phyloP scores from a whole-genome alignment of 1,140 invertebrate genomes.

The Drosophila dunni region DNA sequence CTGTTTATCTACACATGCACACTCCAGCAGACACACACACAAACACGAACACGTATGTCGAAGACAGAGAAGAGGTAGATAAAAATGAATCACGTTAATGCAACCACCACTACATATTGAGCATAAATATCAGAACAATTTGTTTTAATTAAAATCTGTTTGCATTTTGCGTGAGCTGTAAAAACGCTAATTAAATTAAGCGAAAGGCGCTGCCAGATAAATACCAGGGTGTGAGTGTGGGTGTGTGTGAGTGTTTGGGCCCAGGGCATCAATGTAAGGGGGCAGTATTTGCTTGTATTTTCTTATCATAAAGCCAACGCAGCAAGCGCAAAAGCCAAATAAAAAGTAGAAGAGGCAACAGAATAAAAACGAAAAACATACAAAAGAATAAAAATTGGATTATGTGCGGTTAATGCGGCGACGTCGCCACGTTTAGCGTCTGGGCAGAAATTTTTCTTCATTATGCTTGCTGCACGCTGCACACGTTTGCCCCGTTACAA shows the following conservation, averaged over 20 bases:
- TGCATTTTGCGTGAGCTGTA: conserved; percentile 70
- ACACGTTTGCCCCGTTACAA: conserved; percentile 65
- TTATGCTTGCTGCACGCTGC: conserved; percentile 63
- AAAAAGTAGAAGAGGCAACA: conserved; percentile 48
- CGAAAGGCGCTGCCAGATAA: conserved; percentile 18
- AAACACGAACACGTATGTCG: neutral
- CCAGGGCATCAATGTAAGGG: conserved; percentile 1
- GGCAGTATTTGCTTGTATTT: conserved; percentile 10
- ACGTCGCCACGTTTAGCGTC: conserved; percentile 36
- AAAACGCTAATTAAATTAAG: conserved; percentile 77
- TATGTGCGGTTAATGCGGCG: conserved; percentile 66
- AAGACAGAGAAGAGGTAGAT: neutral
- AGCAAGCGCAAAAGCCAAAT: conserved; percentile 62
- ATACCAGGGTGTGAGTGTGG: neutral
- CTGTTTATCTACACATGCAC: conserved; percentile 23
- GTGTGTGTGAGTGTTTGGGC: neutral
- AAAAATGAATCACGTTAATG: conserved; percentile 49
- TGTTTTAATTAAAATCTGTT: conserved; percentile 78
- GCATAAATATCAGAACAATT: conserved; percentile 56
- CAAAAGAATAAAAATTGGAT: conserved; percentile 69
- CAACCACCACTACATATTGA: conserved; percentile 47
- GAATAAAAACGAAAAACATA: conserved; percentile 33
- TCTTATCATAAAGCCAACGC: conserved; percentile 71
- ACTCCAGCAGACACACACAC: neutral
- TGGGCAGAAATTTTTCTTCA: conserved; percentile 64